Conservation (phyloP, 2,888 invertebrate genomes). For the Matsumyia berberina region DNA sequence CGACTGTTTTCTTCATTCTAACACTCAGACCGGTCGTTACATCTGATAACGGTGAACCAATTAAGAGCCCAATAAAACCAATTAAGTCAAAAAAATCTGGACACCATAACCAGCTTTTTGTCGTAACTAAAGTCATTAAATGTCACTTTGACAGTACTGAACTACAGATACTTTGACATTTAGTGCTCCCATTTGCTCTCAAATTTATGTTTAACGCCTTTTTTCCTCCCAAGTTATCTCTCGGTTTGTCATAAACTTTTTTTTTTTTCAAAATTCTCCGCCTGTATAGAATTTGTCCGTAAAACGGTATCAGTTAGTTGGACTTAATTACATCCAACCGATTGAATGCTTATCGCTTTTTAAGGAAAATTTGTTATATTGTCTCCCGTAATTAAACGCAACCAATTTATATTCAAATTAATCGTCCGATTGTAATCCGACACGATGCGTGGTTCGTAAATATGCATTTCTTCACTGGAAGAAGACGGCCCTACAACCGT, state of each 20-base stretch:
- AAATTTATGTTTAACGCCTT: neutral
- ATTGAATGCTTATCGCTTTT: neutral
- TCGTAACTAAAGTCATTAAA: too few relatives aligned
- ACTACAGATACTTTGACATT: too few relatives aligned
- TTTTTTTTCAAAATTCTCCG: neutral
- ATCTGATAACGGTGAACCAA: too few relatives aligned
- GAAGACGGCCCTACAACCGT: neutral
- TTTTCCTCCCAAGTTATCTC: neutral
- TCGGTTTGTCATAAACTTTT: too few relatives aligned
- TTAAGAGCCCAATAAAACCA: too few relatives aligned
- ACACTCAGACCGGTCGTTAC: too few relatives aligned
- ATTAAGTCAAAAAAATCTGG: too few relatives aligned
- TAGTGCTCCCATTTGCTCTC: neutral
- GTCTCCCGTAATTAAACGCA: constrained; percentile 29
- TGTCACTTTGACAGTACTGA: too few relatives aligned
- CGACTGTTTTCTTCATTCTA: too few relatives aligned
- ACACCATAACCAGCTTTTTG: too few relatives aligned
- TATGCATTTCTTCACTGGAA: constrained; percentile 22
- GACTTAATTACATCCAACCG: neutral
- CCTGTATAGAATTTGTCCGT: neutral
- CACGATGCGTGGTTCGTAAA: constrained; percentile 3
- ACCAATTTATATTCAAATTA: constrained; percentile 43
- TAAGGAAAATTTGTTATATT: constrained; percentile 12
- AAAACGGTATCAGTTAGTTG: constrained; percentile 2
- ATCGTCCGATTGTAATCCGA: constrained; percentile 36